Percentiles rank a stretch among this genome's conserved stretches.
Conservation (phyloP, 2,888 invertebrate species). For the Euspilapteryx auroguttella region DNA sequence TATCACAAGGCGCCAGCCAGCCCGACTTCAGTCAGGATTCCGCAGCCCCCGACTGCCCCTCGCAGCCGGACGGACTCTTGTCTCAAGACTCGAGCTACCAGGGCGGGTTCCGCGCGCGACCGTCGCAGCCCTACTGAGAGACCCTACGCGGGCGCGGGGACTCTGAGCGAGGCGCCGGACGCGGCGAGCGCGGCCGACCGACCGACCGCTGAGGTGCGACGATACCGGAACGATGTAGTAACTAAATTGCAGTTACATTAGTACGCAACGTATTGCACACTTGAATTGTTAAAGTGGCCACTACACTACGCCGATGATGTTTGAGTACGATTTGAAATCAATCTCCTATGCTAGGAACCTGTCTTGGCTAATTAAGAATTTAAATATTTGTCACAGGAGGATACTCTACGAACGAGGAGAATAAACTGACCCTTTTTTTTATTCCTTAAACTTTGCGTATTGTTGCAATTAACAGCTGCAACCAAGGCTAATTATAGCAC, state of each 20-base stretch:
- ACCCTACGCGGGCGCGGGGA: slow-evolving; percentile 70
- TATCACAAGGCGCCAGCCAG: slow-evolving; percentile 75
- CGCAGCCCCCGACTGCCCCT: slow-evolving; percentile 83
- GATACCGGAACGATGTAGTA: neutral
- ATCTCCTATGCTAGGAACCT: no score
- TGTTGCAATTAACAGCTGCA: no score
- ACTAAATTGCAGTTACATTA: neutral
- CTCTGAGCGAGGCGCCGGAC: slow-evolving; percentile 10
- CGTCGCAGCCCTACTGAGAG: slow-evolving; percentile 73
- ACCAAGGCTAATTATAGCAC: no score
- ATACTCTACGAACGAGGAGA: no score
- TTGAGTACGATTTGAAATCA: no score
- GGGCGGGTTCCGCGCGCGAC: slow-evolving; percentile 69
- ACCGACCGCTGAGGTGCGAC: neutral
- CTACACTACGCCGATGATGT: neutral
- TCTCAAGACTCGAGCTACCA: slow-evolving; percentile 92
- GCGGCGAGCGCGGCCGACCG: neutral
- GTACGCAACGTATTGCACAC: neutral
- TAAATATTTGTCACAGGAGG: no score
- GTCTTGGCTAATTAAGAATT: no score
- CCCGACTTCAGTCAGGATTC: slow-evolving; percentile 81
- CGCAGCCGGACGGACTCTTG: slow-evolving; percentile 92
- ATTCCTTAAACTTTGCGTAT: no score
- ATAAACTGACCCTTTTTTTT: no score
- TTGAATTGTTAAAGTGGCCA: neutral